These are phyloP conservation scores for Lordiphosa mommai DNA, from an alignment of 1,140 invertebrate genomes.

Conservation along the genomic window DNA sequence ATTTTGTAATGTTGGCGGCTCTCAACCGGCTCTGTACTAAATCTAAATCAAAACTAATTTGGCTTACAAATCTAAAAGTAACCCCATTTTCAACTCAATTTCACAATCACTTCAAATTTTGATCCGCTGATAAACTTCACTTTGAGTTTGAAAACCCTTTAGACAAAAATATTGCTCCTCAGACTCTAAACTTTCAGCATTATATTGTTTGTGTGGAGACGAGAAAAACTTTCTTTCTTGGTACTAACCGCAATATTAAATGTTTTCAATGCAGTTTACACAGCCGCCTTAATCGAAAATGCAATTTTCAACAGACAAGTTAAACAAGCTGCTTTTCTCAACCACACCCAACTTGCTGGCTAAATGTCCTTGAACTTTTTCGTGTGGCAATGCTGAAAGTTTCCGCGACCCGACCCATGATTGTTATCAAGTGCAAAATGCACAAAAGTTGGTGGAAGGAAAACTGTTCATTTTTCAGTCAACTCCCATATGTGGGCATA, in stretches of 20 bases:
- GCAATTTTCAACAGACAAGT: constrained; percentile 61
- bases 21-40: too few relatives aligned
- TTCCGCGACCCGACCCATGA: constrained; percentile 28
- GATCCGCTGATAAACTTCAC: too few relatives aligned
- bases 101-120: too few relatives aligned
- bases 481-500: constrained; percentile 59
- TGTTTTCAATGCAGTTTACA: constrained; percentile 57
- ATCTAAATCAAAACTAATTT: too few relatives aligned
- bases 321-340: constrained; percentile 32
- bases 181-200: too few relatives aligned
- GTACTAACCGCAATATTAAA: constrained; percentile 52
- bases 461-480: constrained; percentile 48
- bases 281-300: constrained; percentile 68
- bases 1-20: too few relatives aligned
- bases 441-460: constrained; percentile 51
- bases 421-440: constrained; percentile 73
- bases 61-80: too few relatives aligned
- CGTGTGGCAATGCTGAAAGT: constrained; percentile 43
- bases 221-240: background rate
- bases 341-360: background rate
- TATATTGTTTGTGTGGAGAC: too few relatives aligned
- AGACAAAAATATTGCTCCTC: too few relatives aligned
- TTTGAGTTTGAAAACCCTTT: too few relatives aligned
- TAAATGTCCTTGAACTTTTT: constrained; percentile 66
- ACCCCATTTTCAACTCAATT: too few relatives aligned